Percentiles rank a stretch among this genome's conserved stretches.
These are phyloP conservation scores for Oncorhynchus gorbuscha DNA, from an alignment of 2,113 vertebrate genomes.

Conservation along the genomic window DNA sequence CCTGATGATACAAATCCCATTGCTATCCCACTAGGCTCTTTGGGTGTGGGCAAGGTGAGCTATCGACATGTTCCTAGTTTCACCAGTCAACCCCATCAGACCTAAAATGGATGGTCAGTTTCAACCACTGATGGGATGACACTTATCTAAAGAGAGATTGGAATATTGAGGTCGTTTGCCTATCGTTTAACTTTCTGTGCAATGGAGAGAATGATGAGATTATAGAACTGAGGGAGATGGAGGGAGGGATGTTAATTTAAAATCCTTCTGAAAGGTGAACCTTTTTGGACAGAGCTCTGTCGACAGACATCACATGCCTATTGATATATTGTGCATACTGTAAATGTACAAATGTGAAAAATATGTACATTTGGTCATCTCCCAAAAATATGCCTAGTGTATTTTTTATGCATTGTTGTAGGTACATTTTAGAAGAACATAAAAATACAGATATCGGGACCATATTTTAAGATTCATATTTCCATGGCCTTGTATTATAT, in stretches of 20 bases:
- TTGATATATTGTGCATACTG: constrained; percentile 69
- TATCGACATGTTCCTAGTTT: constrained; percentile 41
- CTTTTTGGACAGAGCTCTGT: constrained; percentile 75
- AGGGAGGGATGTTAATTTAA: constrained; percentile 38
- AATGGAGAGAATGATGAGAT: constrained; percentile 27
- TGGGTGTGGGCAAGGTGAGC: constrained; percentile 28
- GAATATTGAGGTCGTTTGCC: constrained; percentile 36
- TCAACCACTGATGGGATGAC: constrained; percentile 36
- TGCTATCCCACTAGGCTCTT: constrained; percentile 63
- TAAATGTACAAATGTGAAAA: constrained; percentile 85
- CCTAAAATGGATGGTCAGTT: constrained; percentile 23
- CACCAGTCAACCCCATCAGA: constrained; percentile 30
- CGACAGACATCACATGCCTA: constrained; percentile 68
- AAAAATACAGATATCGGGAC: constrained; percentile 34
- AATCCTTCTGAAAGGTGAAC: constrained; percentile 2
- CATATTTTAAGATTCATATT: constrained; percentile 58
- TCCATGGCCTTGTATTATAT: constrained; percentile 46
- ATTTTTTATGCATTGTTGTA: constrained; percentile 80
- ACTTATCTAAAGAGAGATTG: constrained; percentile 28
- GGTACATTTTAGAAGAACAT: constrained; percentile 60
- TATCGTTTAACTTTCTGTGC: constrained; percentile 46
- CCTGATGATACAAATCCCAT: constrained; percentile 18
- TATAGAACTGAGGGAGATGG: constrained; percentile 25
- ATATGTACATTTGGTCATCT: constrained; percentile 81
- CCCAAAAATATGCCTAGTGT: constrained; percentile 58